Conservation (phyloP, 1,140 invertebrate genomes). For the Drosophila asahinai region DNA sequence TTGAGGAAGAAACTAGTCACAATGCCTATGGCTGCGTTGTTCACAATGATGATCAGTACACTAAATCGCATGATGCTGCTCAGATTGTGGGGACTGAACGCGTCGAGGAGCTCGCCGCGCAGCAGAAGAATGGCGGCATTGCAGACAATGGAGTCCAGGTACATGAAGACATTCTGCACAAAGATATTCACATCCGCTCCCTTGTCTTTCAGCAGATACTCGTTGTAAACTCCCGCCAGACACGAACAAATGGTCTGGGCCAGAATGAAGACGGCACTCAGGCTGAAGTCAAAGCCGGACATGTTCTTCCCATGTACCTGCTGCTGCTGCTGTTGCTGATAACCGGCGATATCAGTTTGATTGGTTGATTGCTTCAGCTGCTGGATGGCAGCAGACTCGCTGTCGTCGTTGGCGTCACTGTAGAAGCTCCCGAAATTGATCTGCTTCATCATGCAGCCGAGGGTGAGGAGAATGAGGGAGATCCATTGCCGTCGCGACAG, state of each 20-base stretch:
- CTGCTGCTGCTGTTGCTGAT: conserved; percentile 15
- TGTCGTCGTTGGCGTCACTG: conserved; percentile 71
- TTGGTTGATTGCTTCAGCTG: conserved; percentile 5
- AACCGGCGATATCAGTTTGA: neutral
- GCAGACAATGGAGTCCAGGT: conserved; percentile 96
- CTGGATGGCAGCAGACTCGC: conserved; percentile 59
- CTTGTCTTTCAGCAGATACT: conserved; percentile 95
- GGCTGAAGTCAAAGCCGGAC: conserved; percentile 87
- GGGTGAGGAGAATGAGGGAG: conserved; percentile 93
- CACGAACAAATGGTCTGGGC: conserved; percentile 96
- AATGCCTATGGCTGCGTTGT: conserved; percentile 96
- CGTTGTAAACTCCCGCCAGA: conserved; percentile 98
- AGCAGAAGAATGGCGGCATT: conserved; percentile 90
- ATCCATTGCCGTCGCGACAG: conserved; percentile 95
- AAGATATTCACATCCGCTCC: conserved; percentile 94
- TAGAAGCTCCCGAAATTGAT: conserved; percentile 88
- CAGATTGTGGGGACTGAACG: conserved; percentile 88
- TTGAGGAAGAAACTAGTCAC: conserved; percentile 97
- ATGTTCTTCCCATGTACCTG: conserved; percentile 85
- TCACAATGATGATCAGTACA: conserved; percentile 94
- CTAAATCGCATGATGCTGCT: conserved; percentile 87
- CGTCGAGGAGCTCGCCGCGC: conserved; percentile 88
- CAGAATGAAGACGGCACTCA: conserved; percentile 91
- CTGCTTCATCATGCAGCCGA: conserved; percentile 97
- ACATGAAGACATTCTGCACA: conserved; percentile 98